These are phyloP conservation scores for Spinibarbus caldwelli DNA, from an alignment of 2,797 vertebrate species.

Conservation along the genomic window DNA sequence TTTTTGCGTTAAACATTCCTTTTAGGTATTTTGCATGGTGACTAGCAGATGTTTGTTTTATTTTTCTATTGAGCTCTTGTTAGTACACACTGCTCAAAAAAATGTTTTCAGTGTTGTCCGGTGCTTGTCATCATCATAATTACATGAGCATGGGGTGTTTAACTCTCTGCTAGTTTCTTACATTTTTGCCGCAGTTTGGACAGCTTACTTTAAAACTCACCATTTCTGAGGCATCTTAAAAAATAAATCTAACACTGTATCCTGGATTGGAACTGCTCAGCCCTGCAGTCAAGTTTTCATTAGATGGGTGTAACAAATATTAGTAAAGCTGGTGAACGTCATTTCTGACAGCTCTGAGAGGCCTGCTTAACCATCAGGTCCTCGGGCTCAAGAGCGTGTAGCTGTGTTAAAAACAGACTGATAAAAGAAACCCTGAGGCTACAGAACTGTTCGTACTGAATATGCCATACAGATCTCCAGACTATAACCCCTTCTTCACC, in stretches of 20 bases:
- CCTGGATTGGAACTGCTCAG: not conserved
- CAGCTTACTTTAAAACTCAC: not conserved
- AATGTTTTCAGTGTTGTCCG: not conserved
- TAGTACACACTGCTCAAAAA: not conserved
- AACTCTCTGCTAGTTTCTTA: not conserved
- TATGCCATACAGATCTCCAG: not conserved
- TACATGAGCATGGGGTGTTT: not conserved
- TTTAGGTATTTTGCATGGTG: not conserved
- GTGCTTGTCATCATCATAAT: too few species aligned
- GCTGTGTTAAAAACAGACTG: conserved; percentile 9
- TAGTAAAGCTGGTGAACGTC: not conserved
- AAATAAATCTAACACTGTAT: not conserved
- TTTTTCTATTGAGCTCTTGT: not conserved
- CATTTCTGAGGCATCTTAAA: not conserved
- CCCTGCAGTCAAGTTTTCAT: conserved; percentile 3
- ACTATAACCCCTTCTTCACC: not conserved
- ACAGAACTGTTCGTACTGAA: not conserved
- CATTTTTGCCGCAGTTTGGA: not conserved
- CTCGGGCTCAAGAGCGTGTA: not conserved
- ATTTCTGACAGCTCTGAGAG: conserved; percentile 20
- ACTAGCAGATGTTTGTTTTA: not conserved
- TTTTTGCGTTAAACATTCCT: not conserved
- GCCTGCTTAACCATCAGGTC: not conserved
- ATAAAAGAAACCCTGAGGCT: conserved; percentile 24
- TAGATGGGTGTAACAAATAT: conserved; percentile 1